Base-by-base conservation (phyloP, 2,888 invertebrate species). In the Drosophila anomalipes region DNA sequence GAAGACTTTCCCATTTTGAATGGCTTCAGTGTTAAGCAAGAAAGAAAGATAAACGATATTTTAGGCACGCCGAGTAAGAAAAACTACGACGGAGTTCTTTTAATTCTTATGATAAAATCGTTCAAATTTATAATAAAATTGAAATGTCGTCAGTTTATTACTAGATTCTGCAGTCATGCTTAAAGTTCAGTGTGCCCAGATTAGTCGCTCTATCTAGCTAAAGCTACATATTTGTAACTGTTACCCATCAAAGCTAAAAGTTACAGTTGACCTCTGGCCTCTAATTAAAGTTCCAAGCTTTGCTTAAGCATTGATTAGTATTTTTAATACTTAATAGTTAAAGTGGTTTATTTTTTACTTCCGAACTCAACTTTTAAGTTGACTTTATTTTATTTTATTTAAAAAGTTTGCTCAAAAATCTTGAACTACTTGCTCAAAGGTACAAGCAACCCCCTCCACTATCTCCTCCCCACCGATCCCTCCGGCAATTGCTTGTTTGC, bases 341-440 rank as follows among this genome's bases (percentile, higher is more conserved):
- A 41, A 41, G 5, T 10, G 19, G 10, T 35, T 10, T 6, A 3
- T 16, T 35, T 22, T 9, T 1, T 35, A 6, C n/a, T 33, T 14
- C 26, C 2, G 2, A 16, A 35, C 5, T 35, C 3, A 57, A 41
- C 30, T 41, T 22, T 41, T 10, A 32, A 33, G 33, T 69, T 28
- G 22, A 68, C 26, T 49, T 32, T 68, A 30, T 68, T 22, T 44
- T 37, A 65, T 51, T 37, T 16, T 3, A 19, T 28, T 19, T 39
- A 6, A 60, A 35, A 56, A 39, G 56, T 56, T 61, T n/a, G n/a
- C 16, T 32, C 22, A 41, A 16, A 26, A 62, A 44, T n/a, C 6
- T 2, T 47, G 9, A 39, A 30, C 28, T 22, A 37, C 16, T 33
- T 70, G 70, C 33, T 26, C 3, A 7, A 70, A 70, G 52, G 35